phyloP scores from a whole-genome alignment of 2,888 invertebrate species.

The Tiphia femorata region DNA sequence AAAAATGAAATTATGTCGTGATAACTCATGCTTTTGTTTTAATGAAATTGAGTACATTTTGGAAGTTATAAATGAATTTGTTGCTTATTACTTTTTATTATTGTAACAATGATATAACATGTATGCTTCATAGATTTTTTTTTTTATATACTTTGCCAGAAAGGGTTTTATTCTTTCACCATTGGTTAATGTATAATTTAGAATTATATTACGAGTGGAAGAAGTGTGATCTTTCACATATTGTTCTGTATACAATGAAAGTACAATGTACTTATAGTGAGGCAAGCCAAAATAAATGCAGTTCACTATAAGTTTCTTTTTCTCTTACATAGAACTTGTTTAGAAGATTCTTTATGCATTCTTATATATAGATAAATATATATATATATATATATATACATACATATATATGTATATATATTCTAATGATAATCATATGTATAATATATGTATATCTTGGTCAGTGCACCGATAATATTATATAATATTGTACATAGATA shows the following conservation, averaged over 20 bases:
- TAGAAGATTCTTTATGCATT: conserved; percentile 31
- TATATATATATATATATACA: no score
- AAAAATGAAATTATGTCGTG: no score
- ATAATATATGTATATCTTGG: conserved; percentile 68
- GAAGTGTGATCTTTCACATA: conserved; percentile 16
- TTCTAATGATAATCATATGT: conserved; percentile 54
- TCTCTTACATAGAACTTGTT: conserved; percentile 26
- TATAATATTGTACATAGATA: conserved; percentile 67
- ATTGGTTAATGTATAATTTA: conserved; percentile 22
- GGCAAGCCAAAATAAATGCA: conserved; percentile 15
- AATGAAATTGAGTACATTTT: no score
- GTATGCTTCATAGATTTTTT: background rate
- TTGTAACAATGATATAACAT: background rate
- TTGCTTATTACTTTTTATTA: no score
- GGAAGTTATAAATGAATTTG: no score
- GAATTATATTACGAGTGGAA: conserved; percentile 12
- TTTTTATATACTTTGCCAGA: background rate
- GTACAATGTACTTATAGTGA: conserved; percentile 38
- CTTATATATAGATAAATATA: no score
- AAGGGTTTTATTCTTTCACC: conserved; percentile 3
- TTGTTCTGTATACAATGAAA: conserved; percentile 21
- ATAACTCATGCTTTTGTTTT: no score
- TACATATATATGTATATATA: no score
- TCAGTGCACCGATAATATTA: conserved; percentile 65
- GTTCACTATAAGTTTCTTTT: conserved; percentile 24